phyloP scores from a whole-genome alignment of 1,140 invertebrate species.

The Penaeus indicus region DNA sequence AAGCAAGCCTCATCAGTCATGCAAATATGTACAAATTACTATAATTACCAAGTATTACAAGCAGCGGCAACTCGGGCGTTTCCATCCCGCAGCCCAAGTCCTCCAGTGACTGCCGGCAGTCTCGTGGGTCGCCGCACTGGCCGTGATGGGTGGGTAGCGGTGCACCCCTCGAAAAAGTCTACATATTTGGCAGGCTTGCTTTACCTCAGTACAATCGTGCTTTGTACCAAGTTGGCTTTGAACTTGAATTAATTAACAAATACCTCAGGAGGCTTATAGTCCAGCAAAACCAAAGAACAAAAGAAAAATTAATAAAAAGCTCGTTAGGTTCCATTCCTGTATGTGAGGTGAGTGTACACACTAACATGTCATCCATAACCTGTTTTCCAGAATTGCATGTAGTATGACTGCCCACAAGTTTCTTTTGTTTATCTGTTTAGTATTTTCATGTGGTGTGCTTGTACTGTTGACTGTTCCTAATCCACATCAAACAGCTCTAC shows the following conservation, averaged over 20 bases:
- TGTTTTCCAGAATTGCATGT: slow-evolving; percentile 62
- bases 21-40: slow-evolving; percentile 53
- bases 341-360: slow-evolving; percentile 54
- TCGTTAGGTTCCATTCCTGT: slow-evolving; percentile 58
- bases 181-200: slow-evolving; percentile 61
- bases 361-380: slow-evolving; percentile 53
- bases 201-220: slow-evolving; percentile 63
- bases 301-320: slow-evolving; percentile 54
- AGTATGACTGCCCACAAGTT: slow-evolving; percentile 52
- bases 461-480: slow-evolving; percentile 58
- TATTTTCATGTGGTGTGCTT: slow-evolving; percentile 63
- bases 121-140: slow-evolving; percentile 38
- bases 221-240: slow-evolving; percentile 65
- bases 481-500: slow-evolving; percentile 17
- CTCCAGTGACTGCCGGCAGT: slow-evolving; percentile 43
- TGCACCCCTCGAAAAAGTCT: slow-evolving; percentile 55
- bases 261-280: slow-evolving; percentile 54
- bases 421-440: slow-evolving; percentile 57
- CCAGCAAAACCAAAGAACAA: slow-evolving; percentile 58
- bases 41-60: slow-evolving; percentile 10
- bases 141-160: slow-evolving; percentile 53
- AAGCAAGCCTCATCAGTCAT: slow-evolving; percentile 44
- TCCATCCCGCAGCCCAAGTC: slow-evolving; percentile 27
- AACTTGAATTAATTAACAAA: slow-evolving; percentile 60
- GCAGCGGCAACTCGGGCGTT: background rate